These are phyloP conservation scores for Stegodyphus dumicola DNA, from an alignment of 1,140 invertebrate species.

Conservation along the genomic window DNA sequence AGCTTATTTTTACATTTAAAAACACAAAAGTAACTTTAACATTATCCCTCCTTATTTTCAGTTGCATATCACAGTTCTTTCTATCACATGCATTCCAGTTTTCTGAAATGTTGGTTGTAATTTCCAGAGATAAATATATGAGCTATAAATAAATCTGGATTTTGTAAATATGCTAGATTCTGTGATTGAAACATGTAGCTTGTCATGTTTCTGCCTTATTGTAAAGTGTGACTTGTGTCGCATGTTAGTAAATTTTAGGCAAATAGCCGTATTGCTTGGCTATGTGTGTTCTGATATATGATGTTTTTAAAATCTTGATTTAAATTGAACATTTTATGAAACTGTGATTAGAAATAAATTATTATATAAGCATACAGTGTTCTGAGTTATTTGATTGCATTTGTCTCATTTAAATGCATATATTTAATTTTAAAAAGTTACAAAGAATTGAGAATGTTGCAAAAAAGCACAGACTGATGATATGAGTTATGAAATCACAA, in stretches of 20 bases:
- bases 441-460: too few species aligned
- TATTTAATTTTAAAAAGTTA: too few species aligned
- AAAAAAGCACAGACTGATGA: too few species aligned
- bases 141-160: conserved; percentile 40
- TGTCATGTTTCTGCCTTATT: conserved; percentile 61
- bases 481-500: too few species aligned
- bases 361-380: conserved; percentile 6
- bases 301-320: conserved; percentile 31
- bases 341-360: conserved; percentile 36
- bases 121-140: conserved; percentile 3
- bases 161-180: conserved; percentile 46
- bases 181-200: conserved; percentile 61
- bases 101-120: not conserved
- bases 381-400: too few species aligned
- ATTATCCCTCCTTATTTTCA: conserved; percentile 7
- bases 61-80: conserved; percentile 19
- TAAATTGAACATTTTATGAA: conserved; percentile 14
- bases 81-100: conserved; percentile 37
- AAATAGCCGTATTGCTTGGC: conserved; percentile 27
- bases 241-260: conserved; percentile 27
- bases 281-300: conserved; percentile 28
- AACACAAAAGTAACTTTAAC: conserved; percentile 7
- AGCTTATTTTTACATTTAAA: conserved; percentile 35
- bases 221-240: conserved; percentile 8
- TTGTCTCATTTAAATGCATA: too few species aligned